Conservation (phyloP, 2,113 vertebrate species). For the Ceuthmochares aereus region DNA sequence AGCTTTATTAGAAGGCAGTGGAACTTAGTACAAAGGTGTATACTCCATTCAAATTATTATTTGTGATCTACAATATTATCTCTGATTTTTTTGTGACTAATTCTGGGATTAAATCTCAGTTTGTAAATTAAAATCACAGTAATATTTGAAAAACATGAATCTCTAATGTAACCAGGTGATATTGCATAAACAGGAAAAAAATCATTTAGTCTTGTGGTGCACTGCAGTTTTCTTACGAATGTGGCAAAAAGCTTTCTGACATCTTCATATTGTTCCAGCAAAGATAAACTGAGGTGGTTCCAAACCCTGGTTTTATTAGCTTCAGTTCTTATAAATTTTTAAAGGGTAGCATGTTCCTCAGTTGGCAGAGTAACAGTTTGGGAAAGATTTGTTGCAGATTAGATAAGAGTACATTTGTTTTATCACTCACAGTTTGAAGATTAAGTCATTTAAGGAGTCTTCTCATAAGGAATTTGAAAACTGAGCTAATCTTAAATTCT, state of each 20-base stretch:
- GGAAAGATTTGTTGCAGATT: slow-evolving; percentile 51
- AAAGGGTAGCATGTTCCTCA: not conserved
- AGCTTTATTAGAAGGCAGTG: not conserved
- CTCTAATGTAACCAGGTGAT: not conserved
- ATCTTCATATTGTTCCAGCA: slow-evolving; percentile 53
- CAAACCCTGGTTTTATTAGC: slow-evolving; percentile 62
- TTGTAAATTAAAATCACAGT: not conserved
- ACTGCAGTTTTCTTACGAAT: not conserved
- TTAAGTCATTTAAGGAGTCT: slow-evolving; percentile 37
- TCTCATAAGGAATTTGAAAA: slow-evolving; percentile 25
- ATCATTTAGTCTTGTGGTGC: not conserved
- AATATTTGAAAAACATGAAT: not conserved
- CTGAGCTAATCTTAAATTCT: slow-evolving; percentile 3
- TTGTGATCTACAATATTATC: not conserved
- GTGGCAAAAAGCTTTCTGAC: not conserved
- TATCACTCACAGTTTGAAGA: slow-evolving; percentile 48
- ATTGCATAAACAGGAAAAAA: not conserved
- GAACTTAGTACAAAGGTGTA: not conserved
- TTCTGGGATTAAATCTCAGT: not conserved
- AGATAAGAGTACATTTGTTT: slow-evolving; percentile 47
- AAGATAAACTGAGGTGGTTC: slow-evolving; percentile 58
- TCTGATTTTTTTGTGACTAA: not conserved
- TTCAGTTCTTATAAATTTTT: slow-evolving; percentile 59
- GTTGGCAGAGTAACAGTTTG: slow-evolving; percentile 40
- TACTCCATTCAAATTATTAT: not conserved